Evolutionary conservation across 2,797 vertebrate genomes (phyloP), one percentile per base, ranked within the genome.

Genomic region (Periophthalmus magnuspinnatus): DNA sequence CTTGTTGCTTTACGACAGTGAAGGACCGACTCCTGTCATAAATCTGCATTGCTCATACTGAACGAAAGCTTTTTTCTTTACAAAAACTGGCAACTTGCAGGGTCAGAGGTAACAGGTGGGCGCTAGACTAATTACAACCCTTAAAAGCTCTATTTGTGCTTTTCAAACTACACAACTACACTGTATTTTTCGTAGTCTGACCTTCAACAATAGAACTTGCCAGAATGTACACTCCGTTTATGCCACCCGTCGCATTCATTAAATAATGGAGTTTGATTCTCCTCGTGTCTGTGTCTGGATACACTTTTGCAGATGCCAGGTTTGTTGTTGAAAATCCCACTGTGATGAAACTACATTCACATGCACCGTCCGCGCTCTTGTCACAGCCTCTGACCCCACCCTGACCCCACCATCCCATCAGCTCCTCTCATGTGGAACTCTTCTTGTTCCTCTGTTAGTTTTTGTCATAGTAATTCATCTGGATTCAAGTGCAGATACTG

Each of bases 41-140:
- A 1, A 45, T 14, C 13, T 45, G 41, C 41, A 14, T 45, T 52
- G 1, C 48, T 52, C 19, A 6, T 52, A 2, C 19, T 45, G 16
- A 41, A 16, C 5, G 16, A 64, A 17, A 61, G 2, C 9, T 2
- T 45, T 5, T 10, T 9, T 41, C 3, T 13, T n/a, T 38, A 5
- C 16, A 65, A 24, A 50, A 50, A 48, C 22, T 5, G 28, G 45
- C 62, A 19, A 4, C 55, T n/a, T n/a, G 22, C 47, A 36, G 22
- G 24, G 62, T 65, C 62, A 65, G 45, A 50, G 45, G 45, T 63
- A 22, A 50, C 62, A 65, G 22, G 41, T 65, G 62, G 62, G 45
- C 3, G 62, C 45, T 32, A 50, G 22, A 41, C 22, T 10, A 50
- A 24, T 65, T 65, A 10, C 50, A 28, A 48, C 62, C 41, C 38